A percentile compares a stretch with the other conserved stretches of the same genome.
Evolutionary conservation across 2,888 invertebrate genomes (phyloP).

Genomic region (Anthrax anthrax): DNA sequence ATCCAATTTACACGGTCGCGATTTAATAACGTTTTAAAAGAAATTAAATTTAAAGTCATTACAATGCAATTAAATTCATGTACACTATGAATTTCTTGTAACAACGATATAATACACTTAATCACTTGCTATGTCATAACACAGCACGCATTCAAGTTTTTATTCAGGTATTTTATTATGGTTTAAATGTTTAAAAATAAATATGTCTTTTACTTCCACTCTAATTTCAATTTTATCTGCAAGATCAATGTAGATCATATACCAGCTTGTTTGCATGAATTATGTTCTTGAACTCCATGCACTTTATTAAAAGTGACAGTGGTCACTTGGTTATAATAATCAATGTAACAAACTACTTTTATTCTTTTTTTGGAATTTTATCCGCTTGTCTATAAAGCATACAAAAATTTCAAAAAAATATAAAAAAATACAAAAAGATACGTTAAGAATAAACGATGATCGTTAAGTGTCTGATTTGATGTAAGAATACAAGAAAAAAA

Average conservation of each 20-base stretch:
- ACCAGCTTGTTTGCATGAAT: background rate
- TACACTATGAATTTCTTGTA: too few species aligned
- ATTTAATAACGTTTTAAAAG: background rate
- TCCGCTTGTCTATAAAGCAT: background rate
- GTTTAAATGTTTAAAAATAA: too few species aligned
- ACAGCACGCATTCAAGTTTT: background rate
- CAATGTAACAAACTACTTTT: too few species aligned
- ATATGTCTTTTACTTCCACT: too few species aligned
- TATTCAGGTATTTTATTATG: too few species aligned
- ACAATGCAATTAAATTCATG: background rate
- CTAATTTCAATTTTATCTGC: too few species aligned
- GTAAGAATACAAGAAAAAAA: too few species aligned
- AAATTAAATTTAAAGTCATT: too few species aligned
- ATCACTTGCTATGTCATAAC: background rate
- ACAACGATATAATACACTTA: background rate
- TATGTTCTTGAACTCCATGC: background rate
- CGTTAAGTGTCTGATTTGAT: background rate
- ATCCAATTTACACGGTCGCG: too few species aligned
- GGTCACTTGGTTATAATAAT: background rate
- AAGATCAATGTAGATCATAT: too few species aligned
- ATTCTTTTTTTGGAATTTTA: too few species aligned
- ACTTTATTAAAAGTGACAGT: constrained; percentile 2
- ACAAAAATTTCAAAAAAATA: background rate
- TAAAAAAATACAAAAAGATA: background rate
- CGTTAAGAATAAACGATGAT: background rate